A percentile compares a stretch with the other conserved stretches of the same genome.
phyloP scores from a whole-genome alignment of 2,113 vertebrate species.

The Amphiprion percula region DNA sequence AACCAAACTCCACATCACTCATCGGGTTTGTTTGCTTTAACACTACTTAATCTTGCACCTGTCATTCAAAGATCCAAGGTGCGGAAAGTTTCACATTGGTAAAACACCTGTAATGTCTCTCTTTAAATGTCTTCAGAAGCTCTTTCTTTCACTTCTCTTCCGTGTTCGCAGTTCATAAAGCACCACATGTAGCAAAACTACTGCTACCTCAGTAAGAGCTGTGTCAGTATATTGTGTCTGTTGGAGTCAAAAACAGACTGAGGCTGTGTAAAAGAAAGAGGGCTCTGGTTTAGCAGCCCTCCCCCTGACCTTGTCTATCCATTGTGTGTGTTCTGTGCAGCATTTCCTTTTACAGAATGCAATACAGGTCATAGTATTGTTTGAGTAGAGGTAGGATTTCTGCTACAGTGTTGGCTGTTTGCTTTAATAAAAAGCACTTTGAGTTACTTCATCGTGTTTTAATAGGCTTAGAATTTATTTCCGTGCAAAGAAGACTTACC shows the following conservation, averaged over 20 bases:
- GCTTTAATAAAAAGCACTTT: not conserved
- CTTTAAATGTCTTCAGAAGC: not conserved
- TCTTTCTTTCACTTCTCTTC: not conserved
- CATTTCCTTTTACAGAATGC: conserved; percentile 28
- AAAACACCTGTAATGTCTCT: not conserved
- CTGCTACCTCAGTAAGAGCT: not conserved
- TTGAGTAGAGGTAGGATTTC: not conserved
- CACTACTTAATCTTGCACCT: not conserved
- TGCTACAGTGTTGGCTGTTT: not conserved
- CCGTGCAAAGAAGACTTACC: not conserved
- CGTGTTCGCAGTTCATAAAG: not conserved
- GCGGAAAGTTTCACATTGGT: not conserved
- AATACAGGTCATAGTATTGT: conserved; percentile 20
- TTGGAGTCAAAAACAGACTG: not conserved
- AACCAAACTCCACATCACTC: not conserved
- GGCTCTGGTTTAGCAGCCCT: not conserved
- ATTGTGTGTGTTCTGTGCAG: conserved; percentile 24
- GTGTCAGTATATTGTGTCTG: not conserved
- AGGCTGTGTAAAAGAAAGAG: conserved; percentile 1
- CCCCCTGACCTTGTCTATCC: conserved; percentile 39
- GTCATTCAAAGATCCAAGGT: not conserved
- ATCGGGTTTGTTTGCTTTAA: not conserved
- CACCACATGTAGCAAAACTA: not conserved
- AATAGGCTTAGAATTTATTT: not conserved
- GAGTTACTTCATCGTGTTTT: not conserved